Evolutionary conservation across 1,140 invertebrate species (phyloP), one percentile per base, ranked within the genome.

Genomic region (Fopius arisanus): DNA sequence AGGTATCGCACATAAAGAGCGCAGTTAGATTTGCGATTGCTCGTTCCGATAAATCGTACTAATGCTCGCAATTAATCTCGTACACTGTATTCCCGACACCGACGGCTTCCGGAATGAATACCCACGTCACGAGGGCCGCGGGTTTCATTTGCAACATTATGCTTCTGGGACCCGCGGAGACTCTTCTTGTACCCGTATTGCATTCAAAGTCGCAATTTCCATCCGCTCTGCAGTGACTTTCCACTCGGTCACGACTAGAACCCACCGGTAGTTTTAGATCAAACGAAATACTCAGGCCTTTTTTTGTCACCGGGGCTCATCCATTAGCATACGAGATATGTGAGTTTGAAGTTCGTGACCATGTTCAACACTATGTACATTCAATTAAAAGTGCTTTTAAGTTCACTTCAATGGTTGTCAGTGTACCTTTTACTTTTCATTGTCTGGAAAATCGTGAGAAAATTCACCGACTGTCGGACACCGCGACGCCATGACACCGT

Each of bases 91-190:
- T 33, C 70, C 66, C 65, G 70, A 70, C 74, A 71, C 74, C 59
- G 80, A 72, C 74, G 75, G 78, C 82, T 85, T 85, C 82, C 82
- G 84, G 79, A 83, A 83, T 82, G 82, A 79, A 84, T 84, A 84
- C 77, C 73, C 72, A 67, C 74, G 81, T 84, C 83, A 84, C 82
- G 84, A 81, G 54, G 43, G 14, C 43, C 33, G 33, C 54, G 4
- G 6, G 54, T 26, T 59, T 59, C 54, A 59, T 59, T 59, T 19
- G 19, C 54, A 12, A 19, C 23, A 26, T 59, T 59, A 23, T 26
- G 54, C 54, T 59, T 26, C 54, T 59, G 54, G 54, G 14, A 23
- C 23, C 54, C 54, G 21, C 6, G 23, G 4, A 26, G 21, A 23
- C 23, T 59, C 54, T 59, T 59, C 54, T 59, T 59, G 54, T 59